phyloP scores from a whole-genome alignment of 1,140 invertebrate species.

The Schlechtendalia chinensis region DNA sequence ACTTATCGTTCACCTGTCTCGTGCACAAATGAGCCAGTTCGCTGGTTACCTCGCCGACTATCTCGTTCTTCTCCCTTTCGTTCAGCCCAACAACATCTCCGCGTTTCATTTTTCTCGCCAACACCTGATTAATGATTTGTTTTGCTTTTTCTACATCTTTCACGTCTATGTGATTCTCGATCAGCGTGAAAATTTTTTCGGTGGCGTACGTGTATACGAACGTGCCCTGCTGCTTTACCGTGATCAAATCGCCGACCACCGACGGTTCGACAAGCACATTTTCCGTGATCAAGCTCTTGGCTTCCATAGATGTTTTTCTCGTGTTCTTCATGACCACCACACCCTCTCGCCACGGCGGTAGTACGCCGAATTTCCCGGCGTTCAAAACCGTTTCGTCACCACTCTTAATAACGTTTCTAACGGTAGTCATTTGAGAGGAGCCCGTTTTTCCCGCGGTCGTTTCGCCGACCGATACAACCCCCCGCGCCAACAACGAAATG shows the following conservation, averaged over 20 bases:
- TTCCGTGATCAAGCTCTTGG: constrained; percentile 7
- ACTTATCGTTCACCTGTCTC: not conserved
- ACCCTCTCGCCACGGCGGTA: constrained; percentile 3
- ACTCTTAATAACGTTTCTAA: not conserved
- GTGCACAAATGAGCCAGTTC: constrained; percentile 6
- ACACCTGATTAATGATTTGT: constrained; percentile 47
- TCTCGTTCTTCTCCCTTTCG: constrained; percentile 18
- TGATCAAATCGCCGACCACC: not conserved
- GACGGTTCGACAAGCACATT: constrained; percentile 2
- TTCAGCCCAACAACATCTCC: not conserved
- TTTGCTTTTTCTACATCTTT: constrained; percentile 47
- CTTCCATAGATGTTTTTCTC: not conserved
- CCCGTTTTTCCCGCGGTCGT: not conserved
- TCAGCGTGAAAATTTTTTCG: constrained; percentile 28
- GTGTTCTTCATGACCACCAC: not conserved
- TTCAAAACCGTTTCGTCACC: not conserved
- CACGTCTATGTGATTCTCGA: constrained; percentile 7
- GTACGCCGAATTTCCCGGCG: not conserved
- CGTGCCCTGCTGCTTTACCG: not conserved
- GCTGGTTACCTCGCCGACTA: constrained; percentile 8
- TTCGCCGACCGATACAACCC: too few species aligned
- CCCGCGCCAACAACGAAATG: not conserved
- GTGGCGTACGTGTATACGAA: constrained; percentile 13
- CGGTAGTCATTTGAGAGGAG: not conserved
- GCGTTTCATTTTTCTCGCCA: constrained; percentile 43